A percentile compares a stretch with the other conserved stretches of the same genome.
These are phyloP conservation scores for Hydra vulgaris DNA, from an alignment of 30 jellyfish, hydroid and myxozoan species.

Conservation along the genomic window DNA sequence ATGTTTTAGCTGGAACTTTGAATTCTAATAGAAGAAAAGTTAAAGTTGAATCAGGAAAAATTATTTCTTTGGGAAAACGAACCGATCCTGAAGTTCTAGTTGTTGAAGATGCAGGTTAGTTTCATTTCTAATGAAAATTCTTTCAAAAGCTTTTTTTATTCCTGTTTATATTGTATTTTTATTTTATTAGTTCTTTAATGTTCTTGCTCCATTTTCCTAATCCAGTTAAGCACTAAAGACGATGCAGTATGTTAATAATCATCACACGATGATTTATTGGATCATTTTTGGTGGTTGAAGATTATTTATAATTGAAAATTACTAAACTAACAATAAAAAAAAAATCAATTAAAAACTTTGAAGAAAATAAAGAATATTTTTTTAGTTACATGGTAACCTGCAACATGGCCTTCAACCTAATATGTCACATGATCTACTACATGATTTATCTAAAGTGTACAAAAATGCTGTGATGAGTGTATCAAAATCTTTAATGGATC, in stretches of 20 bases:
- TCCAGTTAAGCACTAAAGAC: background rate
- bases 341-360: too few species aligned
- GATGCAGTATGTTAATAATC: background rate
- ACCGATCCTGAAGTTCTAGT: constrained; percentile 1
- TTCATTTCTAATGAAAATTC: background rate
- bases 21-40: constrained; percentile 2
- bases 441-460: too few species aligned
- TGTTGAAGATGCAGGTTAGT: constrained; percentile 15
- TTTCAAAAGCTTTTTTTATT: background rate
- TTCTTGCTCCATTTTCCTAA: background rate
- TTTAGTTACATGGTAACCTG: too few species aligned
- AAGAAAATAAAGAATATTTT: too few species aligned
- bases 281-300: background rate
- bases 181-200: background rate
- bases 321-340: background rate
- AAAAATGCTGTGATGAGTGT: too few species aligned
- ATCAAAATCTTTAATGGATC: too few species aligned
- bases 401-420: too few species aligned
- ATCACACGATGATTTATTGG: background rate
- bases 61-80: constrained; percentile 5
- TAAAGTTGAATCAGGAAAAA: constrained; percentile 27
- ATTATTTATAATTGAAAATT: background rate
- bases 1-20: background rate
- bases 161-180: background rate
- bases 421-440: too few species aligned